Conservation (phyloP, 1,140 invertebrate species). For the Triops cancriformis region DNA sequence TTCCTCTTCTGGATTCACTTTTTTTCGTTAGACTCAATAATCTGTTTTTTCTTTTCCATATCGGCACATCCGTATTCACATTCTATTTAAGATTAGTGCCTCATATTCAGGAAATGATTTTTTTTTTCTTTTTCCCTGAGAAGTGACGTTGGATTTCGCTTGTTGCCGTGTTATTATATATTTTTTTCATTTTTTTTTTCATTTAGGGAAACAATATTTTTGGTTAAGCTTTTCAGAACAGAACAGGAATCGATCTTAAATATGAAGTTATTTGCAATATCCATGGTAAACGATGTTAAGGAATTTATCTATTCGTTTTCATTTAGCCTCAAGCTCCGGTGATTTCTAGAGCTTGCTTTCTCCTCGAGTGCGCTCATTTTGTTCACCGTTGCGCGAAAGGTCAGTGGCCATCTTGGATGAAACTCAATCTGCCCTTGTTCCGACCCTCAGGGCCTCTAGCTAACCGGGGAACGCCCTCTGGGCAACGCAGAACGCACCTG, state of each 20-base stretch:
- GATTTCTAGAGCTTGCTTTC: slow-evolving; percentile 74
- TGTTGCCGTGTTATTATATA: too few relatives aligned
- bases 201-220: too few relatives aligned
- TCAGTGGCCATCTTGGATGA: slow-evolving; percentile 95
- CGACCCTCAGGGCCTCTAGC: slow-evolving; percentile 40
- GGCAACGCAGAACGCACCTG: slow-evolving; percentile 61
- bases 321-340: slow-evolving; percentile 67
- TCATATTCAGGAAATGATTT: too few relatives aligned
- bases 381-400: slow-evolving; percentile 96
- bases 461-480: slow-evolving; percentile 44
- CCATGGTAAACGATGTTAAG: not conserved
- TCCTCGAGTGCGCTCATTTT: slow-evolving; percentile 91
- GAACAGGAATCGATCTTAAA: not conserved
- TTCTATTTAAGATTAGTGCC: too few relatives aligned
- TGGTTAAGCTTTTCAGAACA: not conserved
- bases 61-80: too few relatives aligned
- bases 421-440: slow-evolving; percentile 69
- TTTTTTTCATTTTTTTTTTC: too few relatives aligned
- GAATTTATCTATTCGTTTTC: not conserved
- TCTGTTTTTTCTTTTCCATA: too few relatives aligned
- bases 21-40: too few relatives aligned
- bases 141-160: too few relatives aligned
- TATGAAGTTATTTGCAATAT: not conserved
- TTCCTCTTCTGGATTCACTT: not conserved
- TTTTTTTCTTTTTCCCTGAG: too few relatives aligned